Evolutionary conservation across 2,113 vertebrate species (phyloP).

Genomic region (Lagenorhynchus albirostris): DNA sequence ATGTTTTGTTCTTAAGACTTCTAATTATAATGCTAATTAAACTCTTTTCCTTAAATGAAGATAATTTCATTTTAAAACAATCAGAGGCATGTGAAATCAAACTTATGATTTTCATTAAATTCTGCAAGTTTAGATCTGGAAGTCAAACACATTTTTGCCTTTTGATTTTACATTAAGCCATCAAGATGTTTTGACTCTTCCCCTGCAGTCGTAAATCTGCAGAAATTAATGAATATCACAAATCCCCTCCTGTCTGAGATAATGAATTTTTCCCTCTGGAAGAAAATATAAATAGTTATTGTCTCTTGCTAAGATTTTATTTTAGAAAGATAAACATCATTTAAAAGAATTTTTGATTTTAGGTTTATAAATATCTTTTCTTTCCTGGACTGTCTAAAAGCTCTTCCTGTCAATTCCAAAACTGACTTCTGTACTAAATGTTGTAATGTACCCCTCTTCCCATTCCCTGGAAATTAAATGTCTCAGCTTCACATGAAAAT

Average conservation of each 20-base stretch:
- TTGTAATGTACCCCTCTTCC: background rate
- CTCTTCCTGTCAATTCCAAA: background rate
- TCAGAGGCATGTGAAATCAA: background rate
- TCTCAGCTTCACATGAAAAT: constrained; percentile 12
- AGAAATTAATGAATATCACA: constrained; percentile 29
- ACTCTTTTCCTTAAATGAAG: background rate
- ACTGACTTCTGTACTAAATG: background rate
- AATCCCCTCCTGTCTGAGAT: background rate
- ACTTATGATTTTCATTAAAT: background rate
- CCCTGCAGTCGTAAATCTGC: background rate
- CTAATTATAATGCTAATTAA: background rate
- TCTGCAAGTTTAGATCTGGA: background rate
- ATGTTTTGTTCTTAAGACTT: background rate
- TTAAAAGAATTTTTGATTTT: constrained; percentile 46
- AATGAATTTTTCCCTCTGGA: background rate
- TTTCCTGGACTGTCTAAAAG: background rate
- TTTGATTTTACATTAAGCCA: constrained; percentile 4
- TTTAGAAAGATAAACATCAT: constrained; percentile 15
- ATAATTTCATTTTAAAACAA: constrained; percentile 46
- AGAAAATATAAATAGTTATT: constrained; percentile 16
- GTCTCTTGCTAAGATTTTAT: constrained; percentile 34
- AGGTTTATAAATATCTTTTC: constrained; percentile 16
- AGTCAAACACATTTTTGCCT: constrained; percentile 16
- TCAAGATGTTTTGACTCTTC: background rate
- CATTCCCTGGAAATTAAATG: constrained; percentile 8